Base-by-base conservation (phyloP, 1,140 invertebrate species). In the Drosophila ficusphila region DNA sequence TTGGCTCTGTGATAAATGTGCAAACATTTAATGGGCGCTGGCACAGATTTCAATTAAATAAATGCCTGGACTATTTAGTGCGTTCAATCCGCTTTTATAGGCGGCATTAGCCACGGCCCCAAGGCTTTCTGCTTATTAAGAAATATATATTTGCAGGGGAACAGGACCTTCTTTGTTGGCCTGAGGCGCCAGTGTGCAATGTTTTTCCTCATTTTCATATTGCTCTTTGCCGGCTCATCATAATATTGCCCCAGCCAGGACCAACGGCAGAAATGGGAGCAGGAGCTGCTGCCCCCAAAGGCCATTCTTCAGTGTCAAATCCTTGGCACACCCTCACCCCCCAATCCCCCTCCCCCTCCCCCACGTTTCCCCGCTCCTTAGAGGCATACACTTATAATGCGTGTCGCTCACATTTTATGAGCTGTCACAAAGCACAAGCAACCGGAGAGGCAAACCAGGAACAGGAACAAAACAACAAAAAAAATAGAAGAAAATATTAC, bases 321-420 rank as follows among this genome's bases (percentile, higher is more conserved):
- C 58, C 81, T 72, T 56, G 61, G 47, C 44, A 68, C 58, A 31
- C 64, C 33, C 49, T 25, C 19, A 16, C 62, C 31, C n/a, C n/a
- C n/a, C n/a, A n/a, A n/a, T n/a, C n/a, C n/a, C n/a, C n/a, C n/a
- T n/a, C n/a, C n/a, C n/a, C n/a, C n/a, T n/a, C n/a, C n/a, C n/a
- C n/a, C n/a, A n/a, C n/a, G n/a, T n/a, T n/a, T 19, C 60, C 25
- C 56, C 16, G n/a, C 11, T 64, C 38, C 61, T 65, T 49, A 47
- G 73, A 49, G 61, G 47, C 58, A 73, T 68, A 76, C 60, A 76
- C 65, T 79, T 85, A 88, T 86, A 86, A 86, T 86, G 81, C 81
- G 81, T 86, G 73, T 86, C 81, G 73, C 73, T 88, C 76, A 72
- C 79, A 86, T 86, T 86, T 86, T 86, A 86, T 86, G 81, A 86